Percentiles rank a stretch among this genome's conserved stretches.
Evolutionary conservation across 2,113 vertebrate species (phyloP).

Genomic region (Baryphthengus martii): DNA sequence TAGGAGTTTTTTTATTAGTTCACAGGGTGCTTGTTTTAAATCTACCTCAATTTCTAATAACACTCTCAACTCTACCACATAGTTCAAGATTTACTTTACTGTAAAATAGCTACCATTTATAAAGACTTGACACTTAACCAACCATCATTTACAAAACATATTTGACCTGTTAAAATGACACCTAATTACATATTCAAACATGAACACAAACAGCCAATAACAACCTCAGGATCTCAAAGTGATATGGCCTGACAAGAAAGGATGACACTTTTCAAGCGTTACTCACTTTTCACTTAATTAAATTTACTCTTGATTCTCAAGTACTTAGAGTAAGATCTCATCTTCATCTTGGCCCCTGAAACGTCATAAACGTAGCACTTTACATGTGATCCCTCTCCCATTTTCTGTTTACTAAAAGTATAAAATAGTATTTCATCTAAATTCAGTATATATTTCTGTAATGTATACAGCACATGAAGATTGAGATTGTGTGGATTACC

Average conservation of each 20-base stretch:
- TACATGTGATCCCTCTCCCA: neutral
- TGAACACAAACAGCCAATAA: constrained; percentile 68
- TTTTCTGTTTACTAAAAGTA: neutral
- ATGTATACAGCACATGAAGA: neutral
- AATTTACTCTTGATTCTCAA: neutral
- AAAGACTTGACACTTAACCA: constrained; percentile 32
- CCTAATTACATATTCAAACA: constrained; percentile 74
- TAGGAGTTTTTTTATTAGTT: neutral
- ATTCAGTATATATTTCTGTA: neutral
- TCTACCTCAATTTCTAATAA: neutral
- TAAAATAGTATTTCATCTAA: neutral
- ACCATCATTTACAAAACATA: constrained; percentile 57
- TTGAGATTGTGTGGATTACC: neutral
- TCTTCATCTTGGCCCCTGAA: neutral
- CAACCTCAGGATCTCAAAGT: constrained; percentile 43
- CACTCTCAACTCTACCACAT: neutral
- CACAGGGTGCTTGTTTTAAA: neutral
- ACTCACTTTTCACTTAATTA: neutral
- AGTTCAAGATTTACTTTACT: neutral
- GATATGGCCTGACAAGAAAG: constrained; percentile 50
- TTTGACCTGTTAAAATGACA: constrained; percentile 71
- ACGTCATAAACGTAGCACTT: neutral
- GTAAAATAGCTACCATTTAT: neutral
- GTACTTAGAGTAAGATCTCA: neutral
- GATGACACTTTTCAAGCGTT: constrained; percentile 43